Conservation (phyloP, 2,113 vertebrate genomes). For the Otis tarda region DNA sequence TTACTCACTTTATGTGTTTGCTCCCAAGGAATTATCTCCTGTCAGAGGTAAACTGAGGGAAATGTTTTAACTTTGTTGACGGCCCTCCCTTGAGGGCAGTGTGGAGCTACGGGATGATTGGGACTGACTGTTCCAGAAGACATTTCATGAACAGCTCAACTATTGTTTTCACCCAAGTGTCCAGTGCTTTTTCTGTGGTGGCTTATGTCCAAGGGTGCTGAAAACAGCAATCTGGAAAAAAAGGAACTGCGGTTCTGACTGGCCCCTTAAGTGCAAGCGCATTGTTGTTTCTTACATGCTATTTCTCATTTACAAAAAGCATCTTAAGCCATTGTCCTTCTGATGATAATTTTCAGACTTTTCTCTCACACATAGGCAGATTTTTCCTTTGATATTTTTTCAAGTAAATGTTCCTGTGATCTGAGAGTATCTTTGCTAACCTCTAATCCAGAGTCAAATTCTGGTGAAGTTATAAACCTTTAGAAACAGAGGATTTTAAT, state of each 20-base stretch:
- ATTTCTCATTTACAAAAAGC: neutral
- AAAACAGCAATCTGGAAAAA: conserved; percentile 2
- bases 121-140: neutral
- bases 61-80: neutral
- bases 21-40: neutral
- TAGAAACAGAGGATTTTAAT: conserved; percentile 14
- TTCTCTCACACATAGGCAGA: neutral
- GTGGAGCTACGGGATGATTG: conserved; percentile 7
- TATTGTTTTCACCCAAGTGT: conserved; percentile 21
- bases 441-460: conserved; percentile 21
- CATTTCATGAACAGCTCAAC: neutral
- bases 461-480: neutral
- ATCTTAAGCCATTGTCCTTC: neutral
- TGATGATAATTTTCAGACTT: neutral
- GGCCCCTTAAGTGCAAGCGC: neutral
- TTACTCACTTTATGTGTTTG: neutral
- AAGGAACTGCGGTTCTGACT: neutral
- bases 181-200: conserved; percentile 25
- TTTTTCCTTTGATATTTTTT: neutral
- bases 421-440: neutral
- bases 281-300: neutral
- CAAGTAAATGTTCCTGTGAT: neutral
- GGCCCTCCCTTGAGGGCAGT: conserved; percentile 51
- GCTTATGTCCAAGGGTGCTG: conserved; percentile 5
- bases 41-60: conserved; percentile 28